phyloP scores from a whole-genome alignment of 2,113 vertebrate species.

The Psettodes erumei region DNA sequence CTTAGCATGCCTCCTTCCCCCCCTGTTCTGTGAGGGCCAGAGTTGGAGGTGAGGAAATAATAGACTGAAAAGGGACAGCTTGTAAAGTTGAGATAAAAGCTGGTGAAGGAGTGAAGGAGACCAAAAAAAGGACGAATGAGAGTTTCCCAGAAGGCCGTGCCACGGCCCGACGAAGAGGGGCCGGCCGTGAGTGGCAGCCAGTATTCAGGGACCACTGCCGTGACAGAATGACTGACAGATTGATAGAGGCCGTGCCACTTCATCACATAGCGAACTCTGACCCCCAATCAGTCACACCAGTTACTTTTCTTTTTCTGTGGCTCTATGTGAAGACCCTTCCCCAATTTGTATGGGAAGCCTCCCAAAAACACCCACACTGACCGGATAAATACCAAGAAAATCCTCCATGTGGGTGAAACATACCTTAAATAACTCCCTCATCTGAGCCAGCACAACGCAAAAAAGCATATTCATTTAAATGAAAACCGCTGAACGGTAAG shows the following conservation, averaged over 20 bases:
- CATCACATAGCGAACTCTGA: conserved; percentile 78
- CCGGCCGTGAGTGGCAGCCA: conserved; percentile 72
- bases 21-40: conserved; percentile 57
- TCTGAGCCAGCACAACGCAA: conserved; percentile 18
- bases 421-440: conserved; percentile 56
- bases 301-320: conserved; percentile 74
- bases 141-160: conserved; percentile 75
- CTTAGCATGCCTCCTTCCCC: conserved; percentile 64
- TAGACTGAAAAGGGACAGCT: conserved; percentile 80
- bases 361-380: conserved; percentile 67
- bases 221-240: conserved; percentile 81
- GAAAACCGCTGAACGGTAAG: neutral
- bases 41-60: conserved; percentile 79
- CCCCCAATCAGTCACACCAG: conserved; percentile 77
- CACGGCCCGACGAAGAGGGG: conserved; percentile 62
- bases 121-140: conserved; percentile 55
- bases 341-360: conserved; percentile 78
- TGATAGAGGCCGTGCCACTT: conserved; percentile 82
- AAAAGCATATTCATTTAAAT: conserved; percentile 20
- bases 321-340: conserved; percentile 66
- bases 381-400: conserved; percentile 60
- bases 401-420: conserved; percentile 56
- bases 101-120: conserved; percentile 56
- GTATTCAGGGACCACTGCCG: conserved; percentile 77
- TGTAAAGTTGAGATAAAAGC: conserved; percentile 83